Conservation (phyloP, 2,113 vertebrate species). For the Pleuronectes platessa region DNA sequence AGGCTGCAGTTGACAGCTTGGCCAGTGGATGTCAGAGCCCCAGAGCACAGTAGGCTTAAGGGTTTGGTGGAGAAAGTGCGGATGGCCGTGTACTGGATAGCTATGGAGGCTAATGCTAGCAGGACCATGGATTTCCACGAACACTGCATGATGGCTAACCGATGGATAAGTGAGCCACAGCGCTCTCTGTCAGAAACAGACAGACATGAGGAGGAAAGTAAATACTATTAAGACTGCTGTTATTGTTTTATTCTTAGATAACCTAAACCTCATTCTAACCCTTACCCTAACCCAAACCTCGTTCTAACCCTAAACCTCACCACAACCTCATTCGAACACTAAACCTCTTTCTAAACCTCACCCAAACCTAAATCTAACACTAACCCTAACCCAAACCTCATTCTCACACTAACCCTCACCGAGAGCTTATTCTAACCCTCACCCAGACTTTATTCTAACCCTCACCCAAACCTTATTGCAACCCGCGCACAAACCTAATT, state of each 20-base stretch:
- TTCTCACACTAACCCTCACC: too few species aligned
- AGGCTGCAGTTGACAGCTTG: slow-evolving; percentile 82
- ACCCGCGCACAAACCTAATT: too few species aligned
- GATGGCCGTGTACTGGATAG: slow-evolving; percentile 94
- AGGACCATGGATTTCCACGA: slow-evolving; percentile 96
- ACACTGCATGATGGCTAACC: slow-evolving; percentile 94
- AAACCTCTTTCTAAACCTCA: too few species aligned
- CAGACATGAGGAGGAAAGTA: slow-evolving; percentile 5
- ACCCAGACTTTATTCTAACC: too few species aligned
- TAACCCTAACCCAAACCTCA: too few species aligned
- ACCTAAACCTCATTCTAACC: too few species aligned
- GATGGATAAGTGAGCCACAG: slow-evolving; percentile 82
- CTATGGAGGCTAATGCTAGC: slow-evolving; percentile 92
- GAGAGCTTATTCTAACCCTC: too few species aligned
- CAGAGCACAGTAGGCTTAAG: slow-evolving; percentile 64
- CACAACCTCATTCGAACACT: too few species aligned
- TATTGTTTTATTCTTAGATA: background rate
- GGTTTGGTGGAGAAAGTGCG: slow-evolving; percentile 91
- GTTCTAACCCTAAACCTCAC: too few species aligned
- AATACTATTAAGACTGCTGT: background rate
- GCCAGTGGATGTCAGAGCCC: slow-evolving; percentile 72
- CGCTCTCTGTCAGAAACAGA: slow-evolving; percentile 6
- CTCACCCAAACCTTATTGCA: too few species aligned
- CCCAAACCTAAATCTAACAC: too few species aligned
- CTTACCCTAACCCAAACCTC: too few species aligned